phyloP scores from a whole-genome alignment of 1,140 invertebrate species.

The Radopholus similis region DNA sequence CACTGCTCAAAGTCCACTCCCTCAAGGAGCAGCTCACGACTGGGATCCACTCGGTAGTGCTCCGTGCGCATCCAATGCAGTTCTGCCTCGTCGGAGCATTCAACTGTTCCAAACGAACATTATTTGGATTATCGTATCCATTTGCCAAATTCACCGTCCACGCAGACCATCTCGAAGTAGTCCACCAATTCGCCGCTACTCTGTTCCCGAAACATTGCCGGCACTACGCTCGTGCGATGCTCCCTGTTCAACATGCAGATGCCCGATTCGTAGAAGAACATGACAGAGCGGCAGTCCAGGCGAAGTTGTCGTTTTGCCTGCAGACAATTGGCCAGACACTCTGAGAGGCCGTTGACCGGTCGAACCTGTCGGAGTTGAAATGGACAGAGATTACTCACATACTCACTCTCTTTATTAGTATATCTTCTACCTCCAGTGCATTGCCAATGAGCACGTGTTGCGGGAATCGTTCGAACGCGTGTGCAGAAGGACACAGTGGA shows the following conservation, averaged over 20 bases:
- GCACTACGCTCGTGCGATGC: constrained; percentile 18
- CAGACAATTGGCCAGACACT: constrained; percentile 52
- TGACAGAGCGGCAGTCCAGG: constrained; percentile 53
- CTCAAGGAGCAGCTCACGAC: constrained; percentile 49
- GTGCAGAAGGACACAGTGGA: constrained; percentile 48
- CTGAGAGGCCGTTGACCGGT: constrained; percentile 12
- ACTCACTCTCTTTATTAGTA: too few species aligned
- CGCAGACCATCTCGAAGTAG: constrained; percentile 58
- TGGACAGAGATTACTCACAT: too few species aligned
- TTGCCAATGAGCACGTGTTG: constrained; percentile 50
- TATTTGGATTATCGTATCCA: neutral
- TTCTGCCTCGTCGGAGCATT: constrained; percentile 26
- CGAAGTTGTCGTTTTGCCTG: constrained; percentile 29
- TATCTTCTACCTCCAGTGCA: constrained; percentile 44
- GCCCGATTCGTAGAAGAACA: constrained; percentile 56
- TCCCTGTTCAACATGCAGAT: constrained; percentile 57
- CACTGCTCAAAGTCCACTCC: constrained; percentile 48
- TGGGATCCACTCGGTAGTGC: constrained; percentile 43
- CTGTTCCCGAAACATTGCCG: constrained; percentile 39
- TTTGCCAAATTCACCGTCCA: constrained; percentile 41
- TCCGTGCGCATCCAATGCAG: constrained; percentile 53
- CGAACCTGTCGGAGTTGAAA: too few species aligned
- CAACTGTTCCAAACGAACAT: constrained; percentile 37
- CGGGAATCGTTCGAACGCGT: constrained; percentile 53
- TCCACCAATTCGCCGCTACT: constrained; percentile 48